Percentiles rank a stretch among this genome's conserved stretches.
These are phyloP conservation scores for Hydriomena furcata DNA, from an alignment of 2,888 invertebrate genomes.

Conservation along the genomic window DNA sequence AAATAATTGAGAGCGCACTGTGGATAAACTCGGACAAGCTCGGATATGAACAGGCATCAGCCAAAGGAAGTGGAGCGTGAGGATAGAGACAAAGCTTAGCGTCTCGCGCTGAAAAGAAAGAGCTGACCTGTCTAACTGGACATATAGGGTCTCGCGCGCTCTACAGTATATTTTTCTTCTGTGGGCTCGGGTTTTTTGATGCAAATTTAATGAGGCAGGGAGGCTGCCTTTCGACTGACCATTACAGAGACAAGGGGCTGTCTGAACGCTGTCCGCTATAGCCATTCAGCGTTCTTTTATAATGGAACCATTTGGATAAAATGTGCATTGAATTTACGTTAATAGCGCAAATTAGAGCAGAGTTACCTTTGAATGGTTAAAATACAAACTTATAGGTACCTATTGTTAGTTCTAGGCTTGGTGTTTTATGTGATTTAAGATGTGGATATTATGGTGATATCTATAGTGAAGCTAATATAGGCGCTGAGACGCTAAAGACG, in stretches of 20 bases:
- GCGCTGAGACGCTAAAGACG: no score
- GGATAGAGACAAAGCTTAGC: conserved; percentile 4
- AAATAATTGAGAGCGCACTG: neutral
- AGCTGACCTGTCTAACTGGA: conserved; percentile 1
- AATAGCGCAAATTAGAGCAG: conserved; percentile 30
- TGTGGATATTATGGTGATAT: no score
- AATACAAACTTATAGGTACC: no score
- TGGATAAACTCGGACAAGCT: neutral
- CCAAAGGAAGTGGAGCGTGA: neutral
- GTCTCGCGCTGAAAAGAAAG: conserved; percentile 3
- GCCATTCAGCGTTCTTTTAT: conserved; percentile 22
- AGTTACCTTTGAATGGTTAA: neutral
- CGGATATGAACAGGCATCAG: neutral
- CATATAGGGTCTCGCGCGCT: neutral
- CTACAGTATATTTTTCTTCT: conserved; percentile 12
- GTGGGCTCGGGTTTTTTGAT: conserved; percentile 55
- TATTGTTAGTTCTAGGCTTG: no score
- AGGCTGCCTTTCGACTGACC: conserved; percentile 68
- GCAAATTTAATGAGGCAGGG: conserved; percentile 73
- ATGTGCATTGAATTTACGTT: conserved; percentile 22
- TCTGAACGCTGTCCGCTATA: conserved; percentile 57
- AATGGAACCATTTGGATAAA: conserved; percentile 20
- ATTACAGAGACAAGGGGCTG: conserved; percentile 66
- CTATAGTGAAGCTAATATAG: no score
- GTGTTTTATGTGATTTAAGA: no score